These are phyloP conservation scores for Clytia hemisphaerica DNA, from an alignment of 30 jellyfish, hydroid and myxozoan genomes.

Conservation along the genomic window DNA sequence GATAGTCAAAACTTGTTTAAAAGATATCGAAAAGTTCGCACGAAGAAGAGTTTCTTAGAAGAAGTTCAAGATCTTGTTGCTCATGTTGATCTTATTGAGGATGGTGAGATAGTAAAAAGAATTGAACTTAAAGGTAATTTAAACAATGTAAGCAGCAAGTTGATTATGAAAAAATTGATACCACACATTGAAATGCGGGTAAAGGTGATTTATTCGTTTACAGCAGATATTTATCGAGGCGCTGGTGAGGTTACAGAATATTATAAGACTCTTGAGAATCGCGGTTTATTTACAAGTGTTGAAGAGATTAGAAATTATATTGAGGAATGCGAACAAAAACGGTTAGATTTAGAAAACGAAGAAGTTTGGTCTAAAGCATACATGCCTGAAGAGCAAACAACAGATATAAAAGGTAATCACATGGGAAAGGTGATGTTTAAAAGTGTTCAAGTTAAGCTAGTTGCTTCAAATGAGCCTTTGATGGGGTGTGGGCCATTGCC, in stretches of 20 bases:
- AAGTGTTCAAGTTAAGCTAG: slow-evolving; percentile 3
- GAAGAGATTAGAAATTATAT: not conserved
- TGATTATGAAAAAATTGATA: slow-evolving; percentile 8
- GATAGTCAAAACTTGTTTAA: too few relatives aligned
- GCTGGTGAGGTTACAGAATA: not conserved
- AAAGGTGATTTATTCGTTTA: not conserved
- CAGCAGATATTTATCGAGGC: not conserved
- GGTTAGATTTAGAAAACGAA: not conserved
- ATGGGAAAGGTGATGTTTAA: slow-evolving; percentile 21
- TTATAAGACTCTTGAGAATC: not conserved
- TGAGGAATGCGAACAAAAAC: slow-evolving; percentile 2
- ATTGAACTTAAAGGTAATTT: slow-evolving; percentile 20
- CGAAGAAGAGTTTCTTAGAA: not conserved
- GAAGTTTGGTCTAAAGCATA: slow-evolving; percentile 8
- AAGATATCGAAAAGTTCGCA: not conserved
- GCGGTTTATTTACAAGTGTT: slow-evolving; percentile 2
- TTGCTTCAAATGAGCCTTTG: slow-evolving; percentile 18
- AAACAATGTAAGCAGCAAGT: not conserved
- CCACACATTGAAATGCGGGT: slow-evolving; percentile 6
- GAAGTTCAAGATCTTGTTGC: not conserved
- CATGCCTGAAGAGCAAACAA: not conserved
- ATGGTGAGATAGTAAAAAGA: not conserved
- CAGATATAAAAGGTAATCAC: not conserved
- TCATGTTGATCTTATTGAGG: slow-evolving; percentile 1
- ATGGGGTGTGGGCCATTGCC: slow-evolving; percentile 40